Conservation (phyloP, 2,797 vertebrate genomes). For the Molossus alvarezi region DNA sequence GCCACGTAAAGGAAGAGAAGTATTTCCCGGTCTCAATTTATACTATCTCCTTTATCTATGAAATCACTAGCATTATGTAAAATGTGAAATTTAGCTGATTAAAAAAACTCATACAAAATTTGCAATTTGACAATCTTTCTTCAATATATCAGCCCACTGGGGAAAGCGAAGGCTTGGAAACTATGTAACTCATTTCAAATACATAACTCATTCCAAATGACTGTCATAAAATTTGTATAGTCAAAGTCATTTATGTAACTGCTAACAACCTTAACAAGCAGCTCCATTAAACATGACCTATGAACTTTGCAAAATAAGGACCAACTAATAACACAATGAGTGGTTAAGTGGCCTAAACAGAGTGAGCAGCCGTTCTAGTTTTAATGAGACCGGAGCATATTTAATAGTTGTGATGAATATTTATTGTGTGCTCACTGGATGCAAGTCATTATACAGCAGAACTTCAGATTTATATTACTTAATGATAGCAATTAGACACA, state of each 20-base stretch:
- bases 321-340: not conserved
- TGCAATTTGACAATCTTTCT: conserved; percentile 57
- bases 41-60: not conserved
- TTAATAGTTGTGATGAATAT: conserved; percentile 50
- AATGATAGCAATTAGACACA: conserved; percentile 60
- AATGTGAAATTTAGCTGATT: conserved; percentile 47
- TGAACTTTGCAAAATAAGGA: conserved; percentile 48
- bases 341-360: not conserved
- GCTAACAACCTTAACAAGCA: conserved; percentile 61
- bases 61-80: conserved; percentile 35
- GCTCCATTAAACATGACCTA: conserved; percentile 68
- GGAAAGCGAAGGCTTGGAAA: conserved; percentile 68
- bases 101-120: conserved; percentile 46
- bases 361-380: not conserved
- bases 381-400: conserved; percentile 64
- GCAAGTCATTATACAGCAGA: conserved; percentile 30
- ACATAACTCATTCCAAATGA: conserved; percentile 36
- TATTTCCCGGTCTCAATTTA: not conserved
- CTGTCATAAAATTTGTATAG: conserved; percentile 48
- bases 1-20: not conserved
- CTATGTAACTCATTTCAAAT: conserved; percentile 58
- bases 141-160: conserved; percentile 33
- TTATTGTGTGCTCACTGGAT: conserved; percentile 5
- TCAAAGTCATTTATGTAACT: conserved; percentile 49
- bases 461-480: conserved; percentile 47